A percentile compares a stretch with the other conserved stretches of the same genome.
Evolutionary conservation across 2,797 vertebrate genomes (phyloP).

Genomic region (Pelodytes ibericus): DNA sequence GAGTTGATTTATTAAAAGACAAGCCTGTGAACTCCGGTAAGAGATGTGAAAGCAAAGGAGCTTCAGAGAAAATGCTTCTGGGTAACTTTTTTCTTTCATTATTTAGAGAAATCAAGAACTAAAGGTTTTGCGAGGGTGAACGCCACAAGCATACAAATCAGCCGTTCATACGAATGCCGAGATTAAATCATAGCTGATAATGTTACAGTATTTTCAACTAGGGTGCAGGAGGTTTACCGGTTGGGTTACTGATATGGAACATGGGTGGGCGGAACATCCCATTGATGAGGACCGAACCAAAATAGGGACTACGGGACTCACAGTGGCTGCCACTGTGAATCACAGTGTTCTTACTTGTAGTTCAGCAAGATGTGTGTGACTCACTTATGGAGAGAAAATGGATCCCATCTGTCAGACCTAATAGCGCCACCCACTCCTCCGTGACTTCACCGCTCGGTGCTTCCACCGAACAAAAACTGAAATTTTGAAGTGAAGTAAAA

Average conservation of each 20-base stretch:
- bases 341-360: too few species aligned
- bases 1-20: slow-evolving; percentile 66
- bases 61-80: slow-evolving; percentile 49
- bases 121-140: slow-evolving; percentile 42
- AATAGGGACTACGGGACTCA: too few species aligned
- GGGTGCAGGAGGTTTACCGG: not conserved
- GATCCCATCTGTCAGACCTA: too few species aligned
- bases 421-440: too few species aligned
- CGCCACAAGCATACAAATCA: slow-evolving; percentile 33
- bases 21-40: slow-evolving; percentile 56
- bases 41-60: slow-evolving; percentile 56
- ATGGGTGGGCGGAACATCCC: not conserved
- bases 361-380: too few species aligned
- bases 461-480: too few species aligned
- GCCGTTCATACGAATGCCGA: not conserved
- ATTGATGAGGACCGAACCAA: too few species aligned
- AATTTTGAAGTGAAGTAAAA: too few species aligned
- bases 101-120: slow-evolving; percentile 44
- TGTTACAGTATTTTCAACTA: not conserved
- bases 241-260: not conserved
- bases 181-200: slow-evolving; percentile 7
- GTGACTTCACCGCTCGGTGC: too few species aligned
- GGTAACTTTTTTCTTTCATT: slow-evolving; percentile 50
- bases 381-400: too few species aligned
- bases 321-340: too few species aligned